These are phyloP conservation scores for Probaryconus sp. DNA, from an alignment of 1,140 invertebrate genomes.

Conservation along the genomic window DNA sequence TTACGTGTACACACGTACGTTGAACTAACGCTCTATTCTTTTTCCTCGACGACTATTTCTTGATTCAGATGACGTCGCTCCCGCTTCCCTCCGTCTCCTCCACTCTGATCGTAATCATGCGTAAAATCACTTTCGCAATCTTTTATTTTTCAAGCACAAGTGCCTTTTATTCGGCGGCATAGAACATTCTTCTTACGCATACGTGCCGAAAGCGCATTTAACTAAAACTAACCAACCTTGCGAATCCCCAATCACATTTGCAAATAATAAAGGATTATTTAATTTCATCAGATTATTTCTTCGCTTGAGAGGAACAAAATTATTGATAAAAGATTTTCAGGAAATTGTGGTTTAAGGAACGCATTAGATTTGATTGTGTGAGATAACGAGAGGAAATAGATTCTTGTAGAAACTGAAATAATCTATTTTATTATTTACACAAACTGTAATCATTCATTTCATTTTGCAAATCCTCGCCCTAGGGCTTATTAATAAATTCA, in stretches of 20 bases:
- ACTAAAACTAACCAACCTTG: background rate
- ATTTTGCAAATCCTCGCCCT: too few species aligned
- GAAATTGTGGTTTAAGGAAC: too few species aligned
- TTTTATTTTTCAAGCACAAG: slow-evolving; percentile 48
- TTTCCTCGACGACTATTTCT: slow-evolving; percentile 39
- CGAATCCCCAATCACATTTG: slow-evolving; percentile 41
- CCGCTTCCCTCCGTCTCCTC: slow-evolving; percentile 43
- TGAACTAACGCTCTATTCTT: slow-evolving; percentile 51
- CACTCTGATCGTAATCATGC: slow-evolving; percentile 57
- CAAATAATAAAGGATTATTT: slow-evolving; percentile 25
- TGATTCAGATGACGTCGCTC: slow-evolving; percentile 51
- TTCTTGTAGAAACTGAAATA: too few species aligned
- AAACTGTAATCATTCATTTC: too few species aligned
- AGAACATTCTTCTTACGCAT: slow-evolving; percentile 38
- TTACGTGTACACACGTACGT: slow-evolving; percentile 51
- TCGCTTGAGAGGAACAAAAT: too few species aligned
- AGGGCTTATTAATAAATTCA: too few species aligned
- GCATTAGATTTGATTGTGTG: too few species aligned
- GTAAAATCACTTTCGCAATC: slow-evolving; percentile 58
- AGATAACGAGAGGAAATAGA: too few species aligned
- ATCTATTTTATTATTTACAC: too few species aligned
- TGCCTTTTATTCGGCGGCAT: slow-evolving; percentile 46
- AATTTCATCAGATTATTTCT: slow-evolving; percentile 7
- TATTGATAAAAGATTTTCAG: too few species aligned
- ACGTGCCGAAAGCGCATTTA: background rate